phyloP scores from a whole-genome alignment of 2,888 invertebrate species.

The Trypoxylon attenuatum region DNA sequence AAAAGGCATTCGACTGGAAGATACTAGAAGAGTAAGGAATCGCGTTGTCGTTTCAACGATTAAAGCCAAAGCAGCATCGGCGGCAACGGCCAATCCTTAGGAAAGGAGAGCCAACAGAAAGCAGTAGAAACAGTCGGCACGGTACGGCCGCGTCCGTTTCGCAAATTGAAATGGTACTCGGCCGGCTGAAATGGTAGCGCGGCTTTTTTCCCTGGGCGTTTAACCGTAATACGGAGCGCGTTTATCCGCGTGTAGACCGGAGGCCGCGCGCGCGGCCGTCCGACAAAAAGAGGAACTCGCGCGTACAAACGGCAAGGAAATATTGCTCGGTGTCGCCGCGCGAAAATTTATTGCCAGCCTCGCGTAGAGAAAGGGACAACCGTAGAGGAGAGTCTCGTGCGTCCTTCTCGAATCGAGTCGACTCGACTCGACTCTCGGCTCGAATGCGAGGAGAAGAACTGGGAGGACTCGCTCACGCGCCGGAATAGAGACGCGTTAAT shows the following conservation, averaged over 20 bases:
- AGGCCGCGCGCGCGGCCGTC: conserved; percentile 14
- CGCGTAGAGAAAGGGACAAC: background rate
- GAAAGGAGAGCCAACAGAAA: conserved; percentile 15
- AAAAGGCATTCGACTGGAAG: too few relatives aligned
- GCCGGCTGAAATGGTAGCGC: conserved; percentile 31
- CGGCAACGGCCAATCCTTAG: background rate
- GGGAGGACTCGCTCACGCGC: conserved; percentile 9
- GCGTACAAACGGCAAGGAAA: conserved; percentile 65
- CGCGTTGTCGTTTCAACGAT: too few relatives aligned
- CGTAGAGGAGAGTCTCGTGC: background rate
- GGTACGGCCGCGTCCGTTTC: conserved; percentile 46
- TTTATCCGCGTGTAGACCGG: conserved; percentile 56
- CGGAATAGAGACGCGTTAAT: conserved; percentile 50
- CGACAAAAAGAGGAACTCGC: conserved; percentile 59
- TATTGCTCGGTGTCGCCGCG: conserved; percentile 63
- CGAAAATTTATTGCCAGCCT: conserved; percentile 62
- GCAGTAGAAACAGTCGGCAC: conserved; percentile 8
- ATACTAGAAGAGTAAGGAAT: too few relatives aligned
- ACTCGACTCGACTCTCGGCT: too few relatives aligned
- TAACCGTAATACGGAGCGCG: conserved; percentile 60
- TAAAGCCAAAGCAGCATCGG: background rate
- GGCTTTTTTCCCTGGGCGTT: conserved; percentile 44
- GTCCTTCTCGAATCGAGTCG: too few relatives aligned
- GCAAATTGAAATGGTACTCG: conserved; percentile 55
- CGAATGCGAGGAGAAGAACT: background rate